These are phyloP conservation scores for Corvus cornix DNA, from an alignment of 2,113 vertebrate genomes.

Conservation along the genomic window DNA sequence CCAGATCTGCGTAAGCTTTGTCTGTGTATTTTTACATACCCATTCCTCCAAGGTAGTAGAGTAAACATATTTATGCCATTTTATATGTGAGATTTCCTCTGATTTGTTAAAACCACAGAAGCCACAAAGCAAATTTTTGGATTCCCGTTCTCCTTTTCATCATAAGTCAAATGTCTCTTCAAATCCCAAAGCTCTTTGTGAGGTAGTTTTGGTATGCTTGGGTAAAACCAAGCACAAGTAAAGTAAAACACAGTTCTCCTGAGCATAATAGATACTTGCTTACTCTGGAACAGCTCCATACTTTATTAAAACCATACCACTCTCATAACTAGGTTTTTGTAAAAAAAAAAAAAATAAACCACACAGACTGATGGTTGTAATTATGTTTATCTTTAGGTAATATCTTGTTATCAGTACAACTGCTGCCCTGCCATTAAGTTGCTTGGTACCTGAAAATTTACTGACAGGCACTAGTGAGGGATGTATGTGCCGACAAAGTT, in stretches of 20 bases:
- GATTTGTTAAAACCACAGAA: not conserved
- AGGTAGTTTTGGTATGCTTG: not conserved
- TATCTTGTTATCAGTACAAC: slow-evolving; percentile 29
- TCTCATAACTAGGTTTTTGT: not conserved
- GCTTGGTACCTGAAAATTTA: not conserved
- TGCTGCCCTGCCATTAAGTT: slow-evolving; percentile 1
- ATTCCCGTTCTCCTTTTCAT: not conserved
- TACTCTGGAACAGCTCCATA: not conserved
- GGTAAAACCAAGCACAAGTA: not conserved
- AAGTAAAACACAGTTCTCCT: not conserved
- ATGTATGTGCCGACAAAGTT: not conserved
- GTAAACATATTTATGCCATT: not conserved
- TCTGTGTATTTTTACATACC: not conserved
- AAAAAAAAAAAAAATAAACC: not conserved
- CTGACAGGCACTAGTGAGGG: not conserved
- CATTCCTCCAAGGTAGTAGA: not conserved
- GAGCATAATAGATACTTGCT: not conserved
- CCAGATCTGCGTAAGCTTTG: not conserved
- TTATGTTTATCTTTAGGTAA: slow-evolving; percentile 25
- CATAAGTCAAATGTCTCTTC: not conserved
- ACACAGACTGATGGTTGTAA: not conserved
- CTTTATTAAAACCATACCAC: slow-evolving; percentile 32
- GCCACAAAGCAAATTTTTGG: slow-evolving; percentile 12
- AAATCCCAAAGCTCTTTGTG: not conserved
- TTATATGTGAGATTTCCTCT: not conserved